Percentiles rank a stretch among this genome's conserved stretches.
Evolutionary conservation across 2,888 invertebrate species (phyloP).

Genomic region (Tubulanus polymorphus): DNA sequence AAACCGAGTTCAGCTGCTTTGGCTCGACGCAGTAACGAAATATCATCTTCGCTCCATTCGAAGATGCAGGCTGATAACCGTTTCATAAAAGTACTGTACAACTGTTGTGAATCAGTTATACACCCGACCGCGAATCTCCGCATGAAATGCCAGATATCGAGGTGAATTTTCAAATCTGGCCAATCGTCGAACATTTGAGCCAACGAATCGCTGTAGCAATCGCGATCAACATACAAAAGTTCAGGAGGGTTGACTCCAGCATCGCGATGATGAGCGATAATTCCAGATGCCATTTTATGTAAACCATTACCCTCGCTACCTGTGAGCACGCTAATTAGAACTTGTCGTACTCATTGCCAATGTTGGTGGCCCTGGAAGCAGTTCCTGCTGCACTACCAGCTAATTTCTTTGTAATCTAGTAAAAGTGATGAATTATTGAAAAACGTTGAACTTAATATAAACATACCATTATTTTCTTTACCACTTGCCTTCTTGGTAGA

Average conservation of each 20-base stretch:
- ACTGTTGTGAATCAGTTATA: constrained; percentile 22
- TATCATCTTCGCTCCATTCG: constrained; percentile 21
- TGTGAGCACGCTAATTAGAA: constrained; percentile 26
- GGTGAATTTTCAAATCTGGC: constrained; percentile 1
- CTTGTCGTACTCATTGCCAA: constrained; percentile 26
- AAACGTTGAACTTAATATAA: no score
- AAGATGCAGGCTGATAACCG: constrained; percentile 20
- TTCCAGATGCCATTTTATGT: constrained; percentile 17
- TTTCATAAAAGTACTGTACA: constrained; percentile 25
- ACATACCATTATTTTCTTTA: no score
- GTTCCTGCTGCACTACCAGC: constrained; percentile 19
- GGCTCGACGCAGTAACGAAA: no score
- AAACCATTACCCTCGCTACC: constrained; percentile 22
- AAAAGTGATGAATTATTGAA: no score
- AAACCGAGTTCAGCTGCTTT: no score
- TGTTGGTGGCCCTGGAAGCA: constrained; percentile 25
- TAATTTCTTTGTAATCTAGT: constrained; percentile 19
- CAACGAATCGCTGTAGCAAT: constrained; percentile 23
- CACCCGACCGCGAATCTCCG: constrained; percentile 17
- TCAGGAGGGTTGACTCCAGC: constrained; percentile 20
- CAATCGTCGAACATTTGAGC: not conserved
- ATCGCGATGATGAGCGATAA: constrained; percentile 19
- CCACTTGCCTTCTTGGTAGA: constrained; percentile 26
- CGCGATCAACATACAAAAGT: constrained; percentile 29
- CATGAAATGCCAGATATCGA: constrained; percentile 32